Conservation (phyloP, 2,888 invertebrate species). For the Herminia tarsipennalis region DNA sequence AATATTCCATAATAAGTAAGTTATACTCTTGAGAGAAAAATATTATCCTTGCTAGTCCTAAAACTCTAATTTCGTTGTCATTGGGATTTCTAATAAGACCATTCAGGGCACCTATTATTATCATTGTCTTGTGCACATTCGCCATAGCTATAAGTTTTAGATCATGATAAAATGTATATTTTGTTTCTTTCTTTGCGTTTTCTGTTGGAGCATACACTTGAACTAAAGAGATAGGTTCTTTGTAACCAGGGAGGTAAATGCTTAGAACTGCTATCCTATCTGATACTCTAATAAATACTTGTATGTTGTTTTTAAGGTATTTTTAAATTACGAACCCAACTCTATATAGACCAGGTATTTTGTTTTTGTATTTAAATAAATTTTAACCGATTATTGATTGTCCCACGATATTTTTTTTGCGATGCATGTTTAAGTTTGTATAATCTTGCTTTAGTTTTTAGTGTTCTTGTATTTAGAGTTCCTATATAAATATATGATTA, state of each 20-base stretch:
- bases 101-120: background rate
- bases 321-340: background rate
- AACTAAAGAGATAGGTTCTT: too few species aligned
- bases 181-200: background rate
- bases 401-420: background rate
- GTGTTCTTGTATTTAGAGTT: background rate
- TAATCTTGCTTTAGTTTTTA: background rate
- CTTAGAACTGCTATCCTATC: background rate
- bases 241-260: too few species aligned
- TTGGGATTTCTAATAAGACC: background rate
- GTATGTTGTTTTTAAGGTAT: background rate
- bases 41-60: background rate
- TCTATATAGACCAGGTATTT: background rate
- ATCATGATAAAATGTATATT: background rate
- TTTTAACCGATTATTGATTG: background rate
- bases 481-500: too few species aligned
- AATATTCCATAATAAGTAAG: background rate
- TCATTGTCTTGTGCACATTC: background rate
- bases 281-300: background rate
- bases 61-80: background rate
- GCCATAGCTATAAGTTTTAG: background rate
- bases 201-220: too few species aligned
- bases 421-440: background rate
- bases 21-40: background rate
- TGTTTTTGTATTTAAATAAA: background rate